Percentiles rank a stretch among this genome's conserved stretches.
Evolutionary conservation across 2,113 vertebrate genomes (phyloP).

Genomic region (Nicator chloris): DNA sequence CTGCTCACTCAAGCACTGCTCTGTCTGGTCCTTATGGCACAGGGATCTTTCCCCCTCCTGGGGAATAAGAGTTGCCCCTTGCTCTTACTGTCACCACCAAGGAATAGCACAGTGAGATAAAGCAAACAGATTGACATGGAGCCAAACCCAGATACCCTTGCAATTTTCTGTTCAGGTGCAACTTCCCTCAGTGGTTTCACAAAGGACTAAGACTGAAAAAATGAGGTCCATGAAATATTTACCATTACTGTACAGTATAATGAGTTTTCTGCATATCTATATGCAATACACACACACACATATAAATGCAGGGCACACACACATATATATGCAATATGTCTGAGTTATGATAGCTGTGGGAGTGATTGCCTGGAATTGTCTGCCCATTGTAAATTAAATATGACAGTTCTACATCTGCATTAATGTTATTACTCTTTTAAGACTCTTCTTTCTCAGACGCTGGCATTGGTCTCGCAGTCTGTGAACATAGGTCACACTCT

Average conservation of each 20-base stretch:
- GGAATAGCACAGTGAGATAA: background rate
- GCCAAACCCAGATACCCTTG: background rate
- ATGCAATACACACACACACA: constrained; percentile 27
- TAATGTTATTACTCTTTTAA: constrained; percentile 48
- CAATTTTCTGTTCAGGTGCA: background rate
- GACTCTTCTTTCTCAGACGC: background rate
- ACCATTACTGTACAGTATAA: background rate
- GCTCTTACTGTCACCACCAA: background rate
- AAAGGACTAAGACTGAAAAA: background rate
- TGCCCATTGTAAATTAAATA: constrained; percentile 51
- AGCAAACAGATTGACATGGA: rapidly evolving
- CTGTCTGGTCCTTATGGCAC: background rate
- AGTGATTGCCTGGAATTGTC: constrained; percentile 58
- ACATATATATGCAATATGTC: constrained; percentile 4
- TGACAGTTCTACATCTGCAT: constrained; percentile 56
- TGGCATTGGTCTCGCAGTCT: background rate
- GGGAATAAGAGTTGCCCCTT: background rate
- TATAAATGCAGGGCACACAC: background rate
- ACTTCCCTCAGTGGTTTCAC: background rate
- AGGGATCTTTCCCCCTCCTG: rapidly evolving
- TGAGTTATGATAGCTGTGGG: constrained; percentile 52
- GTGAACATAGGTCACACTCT: background rate
- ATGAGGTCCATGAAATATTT: constrained; percentile 41
- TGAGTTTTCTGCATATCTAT: constrained; percentile 36
- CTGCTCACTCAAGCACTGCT: background rate